Evolutionary conservation across 1,140 invertebrate species (phyloP).

Genomic region (Thaumatotibia leucotreta): DNA sequence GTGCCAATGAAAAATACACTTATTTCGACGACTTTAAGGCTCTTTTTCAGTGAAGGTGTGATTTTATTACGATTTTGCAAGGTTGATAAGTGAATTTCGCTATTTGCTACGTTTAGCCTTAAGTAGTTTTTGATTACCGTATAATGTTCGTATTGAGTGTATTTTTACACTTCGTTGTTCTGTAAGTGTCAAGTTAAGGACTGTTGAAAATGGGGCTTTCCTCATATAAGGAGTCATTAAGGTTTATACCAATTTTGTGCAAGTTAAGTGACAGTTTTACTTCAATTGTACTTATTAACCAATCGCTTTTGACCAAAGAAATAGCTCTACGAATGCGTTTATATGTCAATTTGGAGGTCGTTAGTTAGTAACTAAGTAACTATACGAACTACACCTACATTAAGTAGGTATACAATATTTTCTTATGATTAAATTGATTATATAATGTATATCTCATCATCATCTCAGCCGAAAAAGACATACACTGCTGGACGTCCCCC

Average conservation of each 20-base stretch:
- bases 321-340: neutral
- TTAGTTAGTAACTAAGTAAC: no score
- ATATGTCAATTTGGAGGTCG: neutral
- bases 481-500: no score
- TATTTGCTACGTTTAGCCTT: neutral
- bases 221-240: neutral
- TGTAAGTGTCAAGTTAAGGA: neutral
- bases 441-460: no score
- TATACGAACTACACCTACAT: no score
- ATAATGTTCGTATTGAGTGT: neutral
- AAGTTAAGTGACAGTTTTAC: neutral
- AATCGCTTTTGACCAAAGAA: neutral
- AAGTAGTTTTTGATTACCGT: neutral
- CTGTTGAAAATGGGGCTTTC: neutral
- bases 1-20: neutral
- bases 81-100: neutral
- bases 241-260: neutral
- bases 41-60: neutral
- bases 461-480: no score
- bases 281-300: no score
- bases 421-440: no score
- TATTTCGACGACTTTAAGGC: neutral
- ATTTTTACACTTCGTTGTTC: neutral
- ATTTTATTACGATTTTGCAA: neutral
- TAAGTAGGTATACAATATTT: no score